These are phyloP conservation scores for Drosophila vallismaia DNA, from an alignment of 2,888 invertebrate species.

Conservation along the genomic window DNA sequence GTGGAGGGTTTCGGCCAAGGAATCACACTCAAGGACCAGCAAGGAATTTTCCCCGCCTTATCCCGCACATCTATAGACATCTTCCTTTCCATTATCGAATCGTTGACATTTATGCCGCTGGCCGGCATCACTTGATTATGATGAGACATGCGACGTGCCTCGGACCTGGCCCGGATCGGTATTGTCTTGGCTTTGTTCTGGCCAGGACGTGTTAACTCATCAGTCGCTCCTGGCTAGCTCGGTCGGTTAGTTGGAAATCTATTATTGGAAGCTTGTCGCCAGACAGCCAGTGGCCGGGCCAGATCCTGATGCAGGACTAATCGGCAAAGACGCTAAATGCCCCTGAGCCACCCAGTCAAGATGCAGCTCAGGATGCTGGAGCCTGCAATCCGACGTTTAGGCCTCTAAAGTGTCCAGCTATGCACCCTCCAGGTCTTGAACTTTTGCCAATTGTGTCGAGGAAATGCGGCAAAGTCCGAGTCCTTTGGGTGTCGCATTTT, in stretches of 20 bases:
- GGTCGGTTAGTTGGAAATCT: slow-evolving; percentile 62
- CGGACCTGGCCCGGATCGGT: slow-evolving; percentile 5
- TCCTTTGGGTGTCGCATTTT: slow-evolving; percentile 66
- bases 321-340: slow-evolving; percentile 71
- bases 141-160: slow-evolving; percentile 69
- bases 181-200: slow-evolving; percentile 10
- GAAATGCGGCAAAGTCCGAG: slow-evolving; percentile 65
- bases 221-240: slow-evolving; percentile 39
- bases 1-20: slow-evolving; percentile 6
- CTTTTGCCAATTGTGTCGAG: slow-evolving; percentile 62
- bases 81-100: slow-evolving; percentile 70
- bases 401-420: slow-evolving; percentile 4
- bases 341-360: slow-evolving; percentile 62
- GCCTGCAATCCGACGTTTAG: not conserved
- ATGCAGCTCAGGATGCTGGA: slow-evolving; percentile 40
- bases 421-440: slow-evolving; percentile 44
- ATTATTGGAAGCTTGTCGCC: slow-evolving; percentile 17
- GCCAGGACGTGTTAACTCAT: slow-evolving; percentile 70
- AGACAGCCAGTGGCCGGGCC: slow-evolving; percentile 46
- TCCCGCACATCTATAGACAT: not conserved
- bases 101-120: slow-evolving; percentile 76
- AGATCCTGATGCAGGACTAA: slow-evolving; percentile 50
- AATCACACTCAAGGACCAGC: slow-evolving; percentile 55
- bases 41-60: slow-evolving; percentile 63
- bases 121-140: slow-evolving; percentile 73